These are phyloP conservation scores for Heliconius nattereri DNA, from an alignment of 1,140 invertebrate genomes.

Conservation along the genomic window DNA sequence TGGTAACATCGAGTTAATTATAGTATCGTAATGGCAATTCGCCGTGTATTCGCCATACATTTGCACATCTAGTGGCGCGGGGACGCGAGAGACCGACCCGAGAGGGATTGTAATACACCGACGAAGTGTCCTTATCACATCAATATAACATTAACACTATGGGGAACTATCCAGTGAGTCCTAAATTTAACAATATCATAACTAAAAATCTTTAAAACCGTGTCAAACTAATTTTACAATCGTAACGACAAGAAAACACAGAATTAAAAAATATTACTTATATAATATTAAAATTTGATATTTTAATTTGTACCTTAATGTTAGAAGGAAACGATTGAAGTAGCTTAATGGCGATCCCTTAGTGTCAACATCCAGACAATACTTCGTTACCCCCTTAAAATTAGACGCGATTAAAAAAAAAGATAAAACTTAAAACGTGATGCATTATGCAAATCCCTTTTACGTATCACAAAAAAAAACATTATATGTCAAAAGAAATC, in stretches of 20 bases:
- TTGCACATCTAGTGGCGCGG: constrained; percentile 45
- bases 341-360: constrained; percentile 49
- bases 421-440: constrained; percentile 68
- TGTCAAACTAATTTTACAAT: background rate
- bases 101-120: constrained; percentile 67
- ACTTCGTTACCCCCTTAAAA: constrained; percentile 51
- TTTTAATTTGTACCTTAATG: constrained; percentile 66
- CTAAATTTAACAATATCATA: constrained; percentile 67
- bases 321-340: constrained; percentile 54
- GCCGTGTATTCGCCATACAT: constrained; percentile 31
- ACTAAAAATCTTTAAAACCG: background rate
- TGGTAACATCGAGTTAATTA: constrained; percentile 32
- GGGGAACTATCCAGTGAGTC: constrained; percentile 60
- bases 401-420: constrained; percentile 57
- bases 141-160: constrained; percentile 72
- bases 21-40: constrained; percentile 14
- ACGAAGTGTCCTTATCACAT: constrained; percentile 73
- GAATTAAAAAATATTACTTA: background rate
- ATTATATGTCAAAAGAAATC: constrained; percentile 81
- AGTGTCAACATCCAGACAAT: constrained; percentile 49
- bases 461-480: constrained; percentile 78
- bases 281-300: background rate
- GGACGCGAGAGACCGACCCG: constrained; percentile 60
- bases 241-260: background rate
- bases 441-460: constrained; percentile 76